These are phyloP conservation scores for Callospermophilus lateralis DNA, from an alignment of 2,113 vertebrate species.

Conservation along the genomic window DNA sequence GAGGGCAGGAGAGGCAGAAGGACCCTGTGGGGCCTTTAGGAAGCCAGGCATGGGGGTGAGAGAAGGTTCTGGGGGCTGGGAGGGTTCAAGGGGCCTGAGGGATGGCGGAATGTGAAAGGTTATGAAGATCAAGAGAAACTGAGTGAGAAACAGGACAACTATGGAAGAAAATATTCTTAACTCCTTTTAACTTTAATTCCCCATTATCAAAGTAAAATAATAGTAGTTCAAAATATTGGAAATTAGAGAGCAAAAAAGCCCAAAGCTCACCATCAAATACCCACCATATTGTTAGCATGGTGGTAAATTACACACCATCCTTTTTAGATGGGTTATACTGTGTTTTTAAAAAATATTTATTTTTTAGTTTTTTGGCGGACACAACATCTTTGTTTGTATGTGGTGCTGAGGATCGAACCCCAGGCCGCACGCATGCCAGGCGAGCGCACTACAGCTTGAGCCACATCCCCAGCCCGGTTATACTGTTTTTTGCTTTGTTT, in stretches of 20 bases:
- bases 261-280: not conserved
- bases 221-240: not conserved
- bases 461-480: no score
- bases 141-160: not conserved
- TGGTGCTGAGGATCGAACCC: no score
- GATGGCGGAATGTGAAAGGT: not conserved
- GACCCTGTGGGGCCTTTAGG: not conserved
- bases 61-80: not conserved
- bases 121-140: not conserved
- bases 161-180: not conserved
- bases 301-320: not conserved
- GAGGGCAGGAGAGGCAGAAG: not conserved
- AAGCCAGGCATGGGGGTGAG: not conserved
- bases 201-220: slow-evolving; percentile 18
- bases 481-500: no score
- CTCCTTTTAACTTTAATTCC: not conserved
- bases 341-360: no score
- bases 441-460: no score
- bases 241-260: not conserved
- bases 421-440: no score
- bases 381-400: no score
- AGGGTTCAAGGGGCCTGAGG: not conserved
- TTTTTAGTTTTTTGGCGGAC: no score
- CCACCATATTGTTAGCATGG: not conserved
- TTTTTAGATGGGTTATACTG: not conserved